phyloP scores from a whole-genome alignment of 2,797 vertebrate species.

The Dryobates pubescens region DNA sequence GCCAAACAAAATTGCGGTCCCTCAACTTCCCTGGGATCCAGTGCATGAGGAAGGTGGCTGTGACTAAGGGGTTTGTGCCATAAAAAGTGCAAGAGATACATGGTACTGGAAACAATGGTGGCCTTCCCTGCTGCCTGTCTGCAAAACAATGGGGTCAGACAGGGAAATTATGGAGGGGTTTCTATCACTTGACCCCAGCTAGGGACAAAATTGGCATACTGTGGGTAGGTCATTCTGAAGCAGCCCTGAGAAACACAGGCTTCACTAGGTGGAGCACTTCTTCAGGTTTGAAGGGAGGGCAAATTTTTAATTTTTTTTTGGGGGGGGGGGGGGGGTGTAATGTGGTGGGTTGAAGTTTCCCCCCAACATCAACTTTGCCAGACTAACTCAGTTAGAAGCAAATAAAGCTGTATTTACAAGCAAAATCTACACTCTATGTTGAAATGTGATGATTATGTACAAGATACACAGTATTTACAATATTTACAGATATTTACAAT shows the following conservation, averaged over 20 bases:
- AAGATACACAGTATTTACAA: too few species aligned
- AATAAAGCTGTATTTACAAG: too few species aligned
- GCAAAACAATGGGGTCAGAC: background rate
- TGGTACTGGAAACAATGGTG: background rate
- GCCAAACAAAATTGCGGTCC: accelerated
- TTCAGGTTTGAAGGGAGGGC: background rate
- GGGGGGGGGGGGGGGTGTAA: too few species aligned
- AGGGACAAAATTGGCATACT: background rate
- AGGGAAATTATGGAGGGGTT: accelerated
- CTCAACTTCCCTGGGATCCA: background rate
- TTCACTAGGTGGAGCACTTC: background rate
- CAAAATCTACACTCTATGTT: too few species aligned
- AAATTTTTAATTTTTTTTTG: too few species aligned
- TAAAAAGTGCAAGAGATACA: background rate
- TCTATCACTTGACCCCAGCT: accelerated
- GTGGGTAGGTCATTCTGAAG: background rate
- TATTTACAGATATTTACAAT: too few species aligned
- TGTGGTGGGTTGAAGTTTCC: too few species aligned
- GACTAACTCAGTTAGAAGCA: too few species aligned
- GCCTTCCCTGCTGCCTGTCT: background rate
- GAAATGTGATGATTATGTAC: too few species aligned
- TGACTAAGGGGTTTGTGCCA: background rate
- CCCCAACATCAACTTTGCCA: too few species aligned
- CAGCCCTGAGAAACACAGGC: accelerated
- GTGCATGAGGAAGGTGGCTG: background rate